Base-by-base conservation (phyloP, 1,140 invertebrate genomes). In the Condylostylus longicornis region DNA sequence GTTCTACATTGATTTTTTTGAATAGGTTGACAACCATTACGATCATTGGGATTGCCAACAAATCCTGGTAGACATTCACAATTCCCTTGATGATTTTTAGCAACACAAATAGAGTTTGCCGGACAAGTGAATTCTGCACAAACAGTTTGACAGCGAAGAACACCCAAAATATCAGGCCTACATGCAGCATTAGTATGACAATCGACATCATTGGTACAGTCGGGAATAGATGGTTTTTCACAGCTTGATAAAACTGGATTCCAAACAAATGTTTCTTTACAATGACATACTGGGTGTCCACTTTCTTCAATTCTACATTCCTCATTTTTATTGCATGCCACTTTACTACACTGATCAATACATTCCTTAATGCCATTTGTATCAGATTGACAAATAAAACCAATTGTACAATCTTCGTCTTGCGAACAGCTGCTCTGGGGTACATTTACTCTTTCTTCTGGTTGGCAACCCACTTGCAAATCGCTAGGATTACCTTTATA, bases 21-120 rank as follows among this genome's bases (percentile, higher is more conserved):
- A 1, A 74, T 54, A 9, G 70, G 69, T 41, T 75, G 67, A 49
- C 88, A 94, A 7, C 88, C 88, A 41, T 75, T 77, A 13, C 87
- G 70, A 51, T 89, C 84, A 48, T 88, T 86, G 4, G 87, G 84
- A 66, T 90, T 88, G 13, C 86, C 87, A 14, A 72, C 70, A 53
- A 72, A 89, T 3, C 82, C 82, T n/a, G 69, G 53, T 3, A 79
- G 58, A 55, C 86, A 90, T 49, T 82, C 74, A 50, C 86, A 90
- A 44, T 74, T 69, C 25, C 77, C 82, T 46, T 70, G 69, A 47
- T 89, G 84, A 37, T 73, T 69, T 22, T 64, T 65, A 1, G 82
- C 75, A 5, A 82, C 52, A 61, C 87, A 91, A 41, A 77, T 71
- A 1, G 86, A 79, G 54, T 90, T 86, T 33, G 70, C 67, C 0